Percentiles rank a stretch among this genome's conserved stretches.
Evolutionary conservation across 53 echinoderm and acorn worm genomes (phyloP).

Genomic region (Zoroaster sp.): DNA sequence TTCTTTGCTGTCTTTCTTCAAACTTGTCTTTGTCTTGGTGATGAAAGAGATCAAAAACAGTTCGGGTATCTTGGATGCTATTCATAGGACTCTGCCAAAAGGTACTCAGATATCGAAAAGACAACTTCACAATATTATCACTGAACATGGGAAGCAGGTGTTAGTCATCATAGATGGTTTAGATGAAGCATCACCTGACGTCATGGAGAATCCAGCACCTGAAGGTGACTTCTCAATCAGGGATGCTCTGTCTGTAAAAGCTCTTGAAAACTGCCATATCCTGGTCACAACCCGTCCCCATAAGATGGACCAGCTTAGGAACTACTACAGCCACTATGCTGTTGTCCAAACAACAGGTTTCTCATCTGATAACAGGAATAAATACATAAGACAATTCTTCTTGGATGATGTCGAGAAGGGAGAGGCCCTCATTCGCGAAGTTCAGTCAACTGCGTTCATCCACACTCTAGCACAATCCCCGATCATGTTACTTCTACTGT

Average conservation of each 20-base stretch:
- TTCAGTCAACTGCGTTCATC: neutral
- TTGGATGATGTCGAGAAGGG: neutral
- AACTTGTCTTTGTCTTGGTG: slow-evolving; percentile 12
- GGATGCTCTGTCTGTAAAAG: neutral
- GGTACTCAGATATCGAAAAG: neutral
- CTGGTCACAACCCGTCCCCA: slow-evolving; percentile 36
- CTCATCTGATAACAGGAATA: neutral
- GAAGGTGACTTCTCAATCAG: neutral
- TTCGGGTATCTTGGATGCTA: neutral
- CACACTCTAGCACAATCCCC: slow-evolving; percentile 1
- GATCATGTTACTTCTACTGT: neutral
- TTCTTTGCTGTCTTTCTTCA: neutral
- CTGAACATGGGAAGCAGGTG: neutral
- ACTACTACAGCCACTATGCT: neutral
- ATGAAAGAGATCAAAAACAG: neutral
- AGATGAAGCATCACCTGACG: neutral
- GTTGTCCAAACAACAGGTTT: slow-evolving; percentile 8
- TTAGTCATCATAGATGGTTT: slow-evolving; percentile 24
- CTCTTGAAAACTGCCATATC: neutral
- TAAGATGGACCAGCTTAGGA: neutral
- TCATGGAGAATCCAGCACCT: neutral
- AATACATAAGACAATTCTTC: slow-evolving; percentile 8
- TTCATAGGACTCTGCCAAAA: neutral
- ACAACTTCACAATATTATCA: neutral
- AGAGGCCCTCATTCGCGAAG: neutral